phyloP scores from a whole-genome alignment of 1,140 invertebrate species.

The Hycleus cichorii region DNA sequence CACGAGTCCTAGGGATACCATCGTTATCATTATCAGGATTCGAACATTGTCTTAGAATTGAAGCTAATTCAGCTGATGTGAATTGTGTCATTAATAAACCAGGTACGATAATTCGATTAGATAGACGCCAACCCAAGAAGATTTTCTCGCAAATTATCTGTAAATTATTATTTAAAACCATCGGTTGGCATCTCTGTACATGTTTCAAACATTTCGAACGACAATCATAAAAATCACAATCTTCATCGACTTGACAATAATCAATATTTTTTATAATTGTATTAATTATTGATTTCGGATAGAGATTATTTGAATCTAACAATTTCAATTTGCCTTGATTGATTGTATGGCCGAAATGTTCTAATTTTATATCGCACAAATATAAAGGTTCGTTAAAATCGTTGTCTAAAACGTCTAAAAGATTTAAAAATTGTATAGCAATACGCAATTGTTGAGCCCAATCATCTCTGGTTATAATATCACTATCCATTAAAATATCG shows the following conservation, averaged over 20 bases:
- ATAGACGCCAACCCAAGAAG: constrained; percentile 54
- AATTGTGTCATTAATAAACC: constrained; percentile 51
- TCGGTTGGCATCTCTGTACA: constrained; percentile 44
- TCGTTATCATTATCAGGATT: constrained; percentile 42
- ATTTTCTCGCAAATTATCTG: constrained; percentile 57
- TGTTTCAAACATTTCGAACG: constrained; percentile 48
- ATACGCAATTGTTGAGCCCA: constrained; percentile 48
- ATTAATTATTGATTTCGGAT: constrained; percentile 44
- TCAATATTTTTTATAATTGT: constrained; percentile 41
- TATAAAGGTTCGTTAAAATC: constrained; percentile 50
- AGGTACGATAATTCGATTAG: constrained; percentile 52
- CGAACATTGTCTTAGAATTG: constrained; percentile 49
- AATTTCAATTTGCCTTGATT: constrained; percentile 47
- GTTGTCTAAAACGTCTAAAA: constrained; percentile 51
- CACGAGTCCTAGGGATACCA: constrained; percentile 40
- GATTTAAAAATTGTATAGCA: constrained; percentile 53
- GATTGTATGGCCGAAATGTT: constrained; percentile 55
- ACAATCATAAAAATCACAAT: constrained; percentile 62
- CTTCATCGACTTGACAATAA: constrained; percentile 47
- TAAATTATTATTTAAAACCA: constrained; percentile 56
- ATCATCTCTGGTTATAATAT: constrained; percentile 33
- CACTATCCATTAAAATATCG: constrained; percentile 39
- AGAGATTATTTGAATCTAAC: constrained; percentile 52
- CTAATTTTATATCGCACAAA: constrained; percentile 59
- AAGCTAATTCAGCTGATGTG: constrained; percentile 47